Conservation (phyloP, 2,888 invertebrate genomes). For the Pristionchus exspectatus region DNA sequence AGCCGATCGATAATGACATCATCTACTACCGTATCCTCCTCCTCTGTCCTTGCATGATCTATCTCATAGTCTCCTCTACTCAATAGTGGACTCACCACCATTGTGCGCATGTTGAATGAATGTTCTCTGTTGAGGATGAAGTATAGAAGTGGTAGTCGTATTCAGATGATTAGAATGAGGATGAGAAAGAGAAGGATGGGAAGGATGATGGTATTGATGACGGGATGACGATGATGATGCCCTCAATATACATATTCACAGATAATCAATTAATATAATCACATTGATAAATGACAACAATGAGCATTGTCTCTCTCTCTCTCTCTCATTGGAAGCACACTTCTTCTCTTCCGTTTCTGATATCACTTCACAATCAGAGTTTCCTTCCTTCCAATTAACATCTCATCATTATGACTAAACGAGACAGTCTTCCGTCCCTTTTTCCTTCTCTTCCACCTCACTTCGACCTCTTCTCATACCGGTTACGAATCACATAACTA, state of each 20-base stretch:
- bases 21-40: not conserved
- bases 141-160: not conserved
- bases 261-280: no score
- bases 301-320: no score
- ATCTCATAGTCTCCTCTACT: not conserved
- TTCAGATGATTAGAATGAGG: not conserved
- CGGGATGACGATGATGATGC: not conserved
- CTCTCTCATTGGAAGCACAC: no score
- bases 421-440: not conserved
- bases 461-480: not conserved
- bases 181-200: not conserved
- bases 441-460: not conserved
- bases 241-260: no score
- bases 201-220: not conserved
- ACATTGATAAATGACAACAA: no score
- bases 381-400: no score
- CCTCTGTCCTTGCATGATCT: not conserved
- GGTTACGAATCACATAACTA: not conserved
- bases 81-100: not conserved
- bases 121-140: not conserved
- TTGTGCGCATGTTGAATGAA: not conserved
- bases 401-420: no score
- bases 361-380: no score
- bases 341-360: no score
- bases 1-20: not conserved